Conservation (phyloP, 2,113 vertebrate genomes). For the Hemicordylus capensis region DNA sequence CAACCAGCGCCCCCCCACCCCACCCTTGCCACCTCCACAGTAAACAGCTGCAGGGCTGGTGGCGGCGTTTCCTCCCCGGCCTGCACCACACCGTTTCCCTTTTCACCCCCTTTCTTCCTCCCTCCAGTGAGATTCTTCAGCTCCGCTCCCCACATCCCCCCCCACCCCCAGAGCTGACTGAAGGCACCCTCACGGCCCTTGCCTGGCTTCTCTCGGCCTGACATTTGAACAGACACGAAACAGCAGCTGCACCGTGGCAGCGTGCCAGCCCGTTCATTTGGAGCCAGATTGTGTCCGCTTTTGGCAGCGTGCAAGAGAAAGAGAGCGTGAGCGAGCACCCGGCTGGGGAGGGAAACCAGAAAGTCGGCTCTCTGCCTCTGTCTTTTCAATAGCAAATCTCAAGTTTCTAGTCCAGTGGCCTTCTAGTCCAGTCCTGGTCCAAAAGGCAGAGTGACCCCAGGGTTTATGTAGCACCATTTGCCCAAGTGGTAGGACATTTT, state of each 20-base stretch:
- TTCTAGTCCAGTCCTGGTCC: background rate
- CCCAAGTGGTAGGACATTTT: background rate
- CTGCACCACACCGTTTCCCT: background rate
- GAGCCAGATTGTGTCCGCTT: slow-evolving; percentile 57
- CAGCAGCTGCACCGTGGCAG: slow-evolving; percentile 70
- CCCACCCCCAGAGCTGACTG: slow-evolving; percentile 22
- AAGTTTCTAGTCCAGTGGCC: background rate
- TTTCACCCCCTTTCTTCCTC: background rate
- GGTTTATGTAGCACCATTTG: background rate
- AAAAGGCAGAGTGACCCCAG: background rate
- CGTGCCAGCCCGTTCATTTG: slow-evolving; percentile 50
- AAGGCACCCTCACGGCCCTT: slow-evolving; percentile 15
- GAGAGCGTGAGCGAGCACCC: background rate
- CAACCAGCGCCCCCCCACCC: background rate
- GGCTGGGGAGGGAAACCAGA: no score
- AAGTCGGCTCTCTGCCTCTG: background rate
- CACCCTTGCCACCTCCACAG: slow-evolving; percentile 21
- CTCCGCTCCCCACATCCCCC: background rate
- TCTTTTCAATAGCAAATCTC: no score
- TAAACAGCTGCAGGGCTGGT: slow-evolving; percentile 57
- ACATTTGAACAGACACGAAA: slow-evolving; percentile 64
- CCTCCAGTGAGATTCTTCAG: background rate
- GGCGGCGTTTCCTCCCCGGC: background rate
- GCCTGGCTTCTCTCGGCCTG: slow-evolving; percentile 43
- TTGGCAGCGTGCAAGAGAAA: slow-evolving; percentile 6